A percentile compares a stretch with the other conserved stretches of the same genome.
These are phyloP conservation scores for Morinoia aosen DNA, from an alignment of 2,888 invertebrate genomes.

Conservation along the genomic window DNA sequence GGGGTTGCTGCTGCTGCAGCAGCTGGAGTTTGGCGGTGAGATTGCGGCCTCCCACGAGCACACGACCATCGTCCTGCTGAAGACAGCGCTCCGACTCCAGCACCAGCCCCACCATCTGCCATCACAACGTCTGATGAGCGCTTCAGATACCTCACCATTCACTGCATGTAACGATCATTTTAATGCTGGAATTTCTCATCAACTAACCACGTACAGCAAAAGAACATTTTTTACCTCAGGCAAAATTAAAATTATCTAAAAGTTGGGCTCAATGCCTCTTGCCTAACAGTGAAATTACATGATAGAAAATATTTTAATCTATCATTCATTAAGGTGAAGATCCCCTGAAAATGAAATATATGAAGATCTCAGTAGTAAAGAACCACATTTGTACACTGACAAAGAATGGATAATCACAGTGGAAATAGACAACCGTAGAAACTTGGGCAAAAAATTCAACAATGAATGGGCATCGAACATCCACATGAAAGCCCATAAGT, in stretches of 20 bases:
- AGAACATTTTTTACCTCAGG: neutral
- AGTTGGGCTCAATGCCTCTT: no score
- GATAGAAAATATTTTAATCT: no score
- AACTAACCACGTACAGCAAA: neutral
- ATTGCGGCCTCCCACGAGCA: constrained; percentile 74
- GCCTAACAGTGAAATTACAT: no score
- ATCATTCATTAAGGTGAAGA: no score
- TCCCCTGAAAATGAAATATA: no score
- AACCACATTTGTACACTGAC: no score
- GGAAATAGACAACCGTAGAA: no score
- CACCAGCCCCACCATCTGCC: constrained; percentile 74
- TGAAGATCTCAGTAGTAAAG: no score
- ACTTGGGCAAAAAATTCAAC: no score
- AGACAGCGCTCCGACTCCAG: constrained; percentile 75
- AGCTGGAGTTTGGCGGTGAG: constrained; percentile 74
- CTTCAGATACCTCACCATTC: neutral
- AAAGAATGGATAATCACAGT: no score
- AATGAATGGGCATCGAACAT: no score
- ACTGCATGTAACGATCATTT: neutral
- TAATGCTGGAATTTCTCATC: neutral
- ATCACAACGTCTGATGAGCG: neutral
- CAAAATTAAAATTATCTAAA: neutral
- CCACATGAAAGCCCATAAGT: no score
- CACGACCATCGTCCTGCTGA: constrained; percentile 75
- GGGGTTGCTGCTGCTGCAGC: constrained; percentile 75